Conservation (phyloP, 1,140 invertebrate species). For the Ephestia elutella region DNA sequence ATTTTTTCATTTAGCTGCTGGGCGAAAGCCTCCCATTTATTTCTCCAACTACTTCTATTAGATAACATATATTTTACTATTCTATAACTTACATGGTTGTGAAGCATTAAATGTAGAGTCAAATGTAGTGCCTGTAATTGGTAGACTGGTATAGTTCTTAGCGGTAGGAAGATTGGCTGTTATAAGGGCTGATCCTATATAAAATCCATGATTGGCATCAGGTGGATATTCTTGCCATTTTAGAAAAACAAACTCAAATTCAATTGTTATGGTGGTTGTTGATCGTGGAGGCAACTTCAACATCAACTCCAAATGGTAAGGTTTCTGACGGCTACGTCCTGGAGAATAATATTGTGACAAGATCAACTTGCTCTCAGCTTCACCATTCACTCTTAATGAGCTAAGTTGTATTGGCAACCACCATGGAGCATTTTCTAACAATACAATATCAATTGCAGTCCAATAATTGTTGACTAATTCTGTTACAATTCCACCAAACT, state of each 20-base stretch:
- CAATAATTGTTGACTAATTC: conserved; percentile 87
- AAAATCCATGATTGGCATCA: conserved; percentile 99
- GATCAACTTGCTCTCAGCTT: conserved; percentile 75
- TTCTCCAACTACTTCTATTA: too few relatives aligned
- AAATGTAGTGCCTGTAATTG: conserved; percentile 82
- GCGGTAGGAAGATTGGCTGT: conserved; percentile 84
- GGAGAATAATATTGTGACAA: conserved; percentile 82
- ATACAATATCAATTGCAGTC: conserved; percentile 79
- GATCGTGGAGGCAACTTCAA: conserved; percentile 86
- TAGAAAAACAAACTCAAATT: conserved; percentile 95
- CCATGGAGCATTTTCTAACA: conserved; percentile 93
- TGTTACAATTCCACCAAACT: conserved; percentile 89
- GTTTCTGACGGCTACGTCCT: conserved; percentile 86
- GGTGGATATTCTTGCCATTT: conserved; percentile 99
- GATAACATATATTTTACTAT: background rate
- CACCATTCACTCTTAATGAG: conserved; percentile 83
- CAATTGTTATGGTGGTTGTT: conserved; percentile 86
- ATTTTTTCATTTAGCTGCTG: too few relatives aligned
- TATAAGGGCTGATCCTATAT: conserved; percentile 90
- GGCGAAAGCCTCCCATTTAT: too few relatives aligned
- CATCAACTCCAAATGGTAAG: conserved; percentile 93
- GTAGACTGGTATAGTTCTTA: conserved; percentile 85
- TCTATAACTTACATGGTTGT: conserved; percentile 58
- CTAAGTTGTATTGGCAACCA: conserved; percentile 95
- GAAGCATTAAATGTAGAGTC: conserved; percentile 78